Percentiles rank a stretch among this genome's conserved stretches.
Evolutionary conservation across 1,140 invertebrate species (phyloP).

Genomic region (Drusus annulatus): DNA sequence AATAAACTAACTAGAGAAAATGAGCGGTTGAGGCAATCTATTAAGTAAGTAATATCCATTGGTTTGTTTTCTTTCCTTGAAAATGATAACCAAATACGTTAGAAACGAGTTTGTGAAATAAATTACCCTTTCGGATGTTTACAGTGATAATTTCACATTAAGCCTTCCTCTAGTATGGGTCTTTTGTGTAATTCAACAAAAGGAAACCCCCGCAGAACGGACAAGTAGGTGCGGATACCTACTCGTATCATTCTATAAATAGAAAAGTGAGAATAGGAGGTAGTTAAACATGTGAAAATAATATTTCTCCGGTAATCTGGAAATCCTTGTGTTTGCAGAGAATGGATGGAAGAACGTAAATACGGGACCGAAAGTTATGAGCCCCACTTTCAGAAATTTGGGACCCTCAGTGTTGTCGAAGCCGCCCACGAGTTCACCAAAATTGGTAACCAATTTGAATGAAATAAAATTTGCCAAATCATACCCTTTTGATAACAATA

Average conservation of each 20-base stretch:
- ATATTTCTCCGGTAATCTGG: background rate
- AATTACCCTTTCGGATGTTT: background rate
- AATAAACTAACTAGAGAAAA: slow-evolving; percentile 7
- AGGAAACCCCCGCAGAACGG: no score
- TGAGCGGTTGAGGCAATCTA: background rate
- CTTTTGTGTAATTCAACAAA: background rate
- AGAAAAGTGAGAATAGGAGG: no score
- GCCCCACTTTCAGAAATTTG: background rate
- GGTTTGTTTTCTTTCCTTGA: background rate
- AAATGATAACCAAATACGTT: background rate
- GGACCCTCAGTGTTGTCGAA: slow-evolving; percentile 19
- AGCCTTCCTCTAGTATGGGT: background rate
- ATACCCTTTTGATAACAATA: no score
- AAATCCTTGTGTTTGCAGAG: slow-evolving; percentile 20
- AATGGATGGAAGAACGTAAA: slow-evolving; percentile 17
- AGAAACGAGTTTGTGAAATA: background rate
- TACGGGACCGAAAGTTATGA: background rate
- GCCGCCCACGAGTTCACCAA: slow-evolving; percentile 21
- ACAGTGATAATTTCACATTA: background rate
- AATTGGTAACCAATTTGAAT: background rate
- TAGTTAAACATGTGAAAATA: background rate
- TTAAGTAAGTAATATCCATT: slow-evolving; percentile 17
- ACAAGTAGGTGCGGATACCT: no score
- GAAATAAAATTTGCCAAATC: no score
- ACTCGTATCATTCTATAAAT: no score